These are phyloP conservation scores for Drosophila orosa DNA, from an alignment of 1,140 invertebrate genomes.

Conservation along the genomic window DNA sequence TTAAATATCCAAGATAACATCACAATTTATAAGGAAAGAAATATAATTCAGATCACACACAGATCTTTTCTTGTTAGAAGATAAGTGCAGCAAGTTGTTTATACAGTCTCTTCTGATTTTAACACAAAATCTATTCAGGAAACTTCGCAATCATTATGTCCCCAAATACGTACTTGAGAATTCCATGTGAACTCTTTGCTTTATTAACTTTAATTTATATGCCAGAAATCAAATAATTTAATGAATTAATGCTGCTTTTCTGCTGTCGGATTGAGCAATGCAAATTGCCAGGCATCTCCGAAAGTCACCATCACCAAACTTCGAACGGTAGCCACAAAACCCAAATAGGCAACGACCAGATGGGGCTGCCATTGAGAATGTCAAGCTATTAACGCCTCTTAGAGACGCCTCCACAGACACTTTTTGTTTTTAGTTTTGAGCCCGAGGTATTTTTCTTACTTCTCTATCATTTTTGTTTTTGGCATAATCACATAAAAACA, in stretches of 20 bases:
- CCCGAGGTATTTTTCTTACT: constrained; percentile 48
- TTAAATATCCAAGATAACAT: not conserved
- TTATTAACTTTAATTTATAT: constrained; percentile 48
- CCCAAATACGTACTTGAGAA: not conserved
- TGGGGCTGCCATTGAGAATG: constrained; percentile 69
- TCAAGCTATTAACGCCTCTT: constrained; percentile 81
- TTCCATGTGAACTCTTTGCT: not conserved
- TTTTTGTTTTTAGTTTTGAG: constrained; percentile 31
- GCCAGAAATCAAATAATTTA: constrained; percentile 43
- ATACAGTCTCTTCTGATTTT: not conserved
- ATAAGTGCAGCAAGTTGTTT: not conserved
- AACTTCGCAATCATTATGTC: not conserved
- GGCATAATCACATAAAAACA: constrained; percentile 64
- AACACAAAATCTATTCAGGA: not conserved
- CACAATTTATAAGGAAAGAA: not conserved
- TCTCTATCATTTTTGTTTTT: constrained; percentile 36
- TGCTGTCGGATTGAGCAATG: constrained; percentile 33
- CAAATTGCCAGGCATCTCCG: constrained; percentile 39
- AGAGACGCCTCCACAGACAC: constrained; percentile 80
- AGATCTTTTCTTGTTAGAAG: not conserved
- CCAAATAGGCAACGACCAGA: constrained; percentile 68
- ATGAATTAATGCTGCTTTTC: constrained; percentile 22
- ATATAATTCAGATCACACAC: not conserved
- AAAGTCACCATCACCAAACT: constrained; percentile 31
- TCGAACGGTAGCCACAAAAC: constrained; percentile 64